Evolutionary conservation across 2,113 vertebrate species (phyloP).

Genomic region (Argyrosomus japonicus): DNA sequence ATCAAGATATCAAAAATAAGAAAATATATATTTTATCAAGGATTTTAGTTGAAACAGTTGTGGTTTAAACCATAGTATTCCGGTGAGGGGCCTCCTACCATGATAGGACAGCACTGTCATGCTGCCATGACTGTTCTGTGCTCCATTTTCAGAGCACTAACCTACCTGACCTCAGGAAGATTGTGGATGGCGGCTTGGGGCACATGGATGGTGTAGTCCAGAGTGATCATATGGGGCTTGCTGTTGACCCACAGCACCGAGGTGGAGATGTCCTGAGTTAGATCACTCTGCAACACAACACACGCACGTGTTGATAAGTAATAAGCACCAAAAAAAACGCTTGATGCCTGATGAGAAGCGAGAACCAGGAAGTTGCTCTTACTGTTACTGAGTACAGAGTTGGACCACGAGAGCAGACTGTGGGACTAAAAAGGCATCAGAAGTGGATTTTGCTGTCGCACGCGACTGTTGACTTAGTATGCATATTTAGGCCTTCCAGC

Average conservation of each 20-base stretch:
- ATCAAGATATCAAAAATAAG: no score
- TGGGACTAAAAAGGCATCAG: constrained; percentile 38
- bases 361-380: not conserved
- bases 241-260: constrained; percentile 95
- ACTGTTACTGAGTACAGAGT: not conserved
- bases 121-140: no score
- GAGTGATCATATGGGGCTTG: constrained; percentile 96
- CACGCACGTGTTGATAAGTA: not conserved
- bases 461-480: constrained; percentile 45
- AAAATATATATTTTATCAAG: no score
- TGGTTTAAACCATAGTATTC: not conserved
- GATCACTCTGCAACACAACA: constrained; percentile 87
- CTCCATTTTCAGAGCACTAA: not conserved
- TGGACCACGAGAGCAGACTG: constrained; percentile 45
- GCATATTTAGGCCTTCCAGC: constrained; percentile 50
- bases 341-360: constrained; percentile 4
- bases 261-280: constrained; percentile 94
- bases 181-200: constrained; percentile 74
- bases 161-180: constrained; percentile 89
- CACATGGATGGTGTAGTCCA: constrained; percentile 96
- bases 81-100: not conserved
- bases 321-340: not conserved
- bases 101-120: no score
- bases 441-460: constrained; percentile 48
- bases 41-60: not conserved